Evolutionary conservation across 2,888 invertebrate species (phyloP), one percentile per base, ranked within the genome.

Genomic region (Ophonus ardosiacus): DNA sequence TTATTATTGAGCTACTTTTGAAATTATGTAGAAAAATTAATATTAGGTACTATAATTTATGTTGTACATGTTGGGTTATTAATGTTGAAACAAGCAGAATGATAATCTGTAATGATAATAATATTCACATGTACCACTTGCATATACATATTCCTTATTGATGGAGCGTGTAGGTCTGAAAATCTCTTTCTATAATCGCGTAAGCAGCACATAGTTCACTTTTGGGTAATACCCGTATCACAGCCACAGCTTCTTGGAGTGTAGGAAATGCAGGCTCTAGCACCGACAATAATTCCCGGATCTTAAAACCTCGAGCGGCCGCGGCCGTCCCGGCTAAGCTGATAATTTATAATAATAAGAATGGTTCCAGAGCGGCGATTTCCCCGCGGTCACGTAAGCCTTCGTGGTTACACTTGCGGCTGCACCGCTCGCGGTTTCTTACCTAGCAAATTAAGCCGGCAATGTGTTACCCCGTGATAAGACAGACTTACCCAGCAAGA

Each of bases 311-410:
- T 63, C 63, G 81, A 40, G 81, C 71, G 68, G 68, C 68, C 68
- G 68, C 68, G 63, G 13, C 24, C 59, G 38, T 80, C 80, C 51
- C 51, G 43, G 81, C 63, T 81, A 81, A 81, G 81, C 81, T 21
- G 81, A 81, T 81, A 81, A 81, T 81, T 81, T 81, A 81, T 81
- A 63, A 81, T 81, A 81, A 81, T 81, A 81, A 81, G 61, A 81
- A 74, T 74, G 40, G 71, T 51, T 74, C 18, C 71, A 18, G 40
- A 43, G 71, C 10, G 15, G 43, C 43, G 51, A 43, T 74, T 7
- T 15, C 71, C 17, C 71, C 71, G 21, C 17, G 71, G 71, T 74
- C 71, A 74, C 71, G 71, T 74, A 74, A 74, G 71, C 71, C 38
- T 17, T 40, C 40, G 15, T 15, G 68, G 68, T 68, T 68, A 68